Percentiles rank a stretch among this genome's conserved stretches.
Evolutionary conservation across 37 sponge, comb jelly and placozoan genomes (phyloP).

Genomic region (Axinella damicornis): DNA sequence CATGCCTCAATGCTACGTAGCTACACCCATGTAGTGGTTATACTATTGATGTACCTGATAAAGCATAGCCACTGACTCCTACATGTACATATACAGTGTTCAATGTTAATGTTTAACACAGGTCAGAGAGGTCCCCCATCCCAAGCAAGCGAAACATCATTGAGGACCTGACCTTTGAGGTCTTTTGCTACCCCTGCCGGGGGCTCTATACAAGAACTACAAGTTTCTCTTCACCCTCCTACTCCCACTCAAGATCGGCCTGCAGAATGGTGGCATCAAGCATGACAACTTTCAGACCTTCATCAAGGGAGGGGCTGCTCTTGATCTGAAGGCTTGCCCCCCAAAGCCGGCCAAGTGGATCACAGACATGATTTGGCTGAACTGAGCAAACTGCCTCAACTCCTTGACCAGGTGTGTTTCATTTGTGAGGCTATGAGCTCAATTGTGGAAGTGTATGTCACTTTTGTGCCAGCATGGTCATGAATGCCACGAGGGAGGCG

Average conservation of each 20-base stretch:
- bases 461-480: no score
- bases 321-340: slow-evolving; percentile 93
- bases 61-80: no score
- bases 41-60: no score
- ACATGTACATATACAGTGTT: no score
- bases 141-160: slow-evolving; percentile 93
- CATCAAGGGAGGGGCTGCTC: slow-evolving; percentile 98
- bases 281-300: slow-evolving; percentile 94
- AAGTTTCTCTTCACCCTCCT: slow-evolving; percentile 99
- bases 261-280: slow-evolving; percentile 80
- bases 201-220: slow-evolving; percentile 96
- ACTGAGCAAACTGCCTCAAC: slow-evolving; percentile 93
- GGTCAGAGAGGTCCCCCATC: slow-evolving; percentile 94
- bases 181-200: slow-evolving; percentile 90
- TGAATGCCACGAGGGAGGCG: no score
- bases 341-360: slow-evolving; percentile 97
- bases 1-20: no score
- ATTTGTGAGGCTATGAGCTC: not conserved
- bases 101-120: no score
- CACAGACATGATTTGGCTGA: slow-evolving; percentile 97
- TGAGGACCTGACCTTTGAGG: slow-evolving; percentile 91
- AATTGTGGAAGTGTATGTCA: no score
- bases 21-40: no score
- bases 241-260: slow-evolving; percentile 95
- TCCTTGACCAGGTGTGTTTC: slow-evolving; percentile 85